These are phyloP conservation scores for Misgurnus anguillicaudatus DNA, from an alignment of 2,113 vertebrate genomes.

Conservation along the genomic window DNA sequence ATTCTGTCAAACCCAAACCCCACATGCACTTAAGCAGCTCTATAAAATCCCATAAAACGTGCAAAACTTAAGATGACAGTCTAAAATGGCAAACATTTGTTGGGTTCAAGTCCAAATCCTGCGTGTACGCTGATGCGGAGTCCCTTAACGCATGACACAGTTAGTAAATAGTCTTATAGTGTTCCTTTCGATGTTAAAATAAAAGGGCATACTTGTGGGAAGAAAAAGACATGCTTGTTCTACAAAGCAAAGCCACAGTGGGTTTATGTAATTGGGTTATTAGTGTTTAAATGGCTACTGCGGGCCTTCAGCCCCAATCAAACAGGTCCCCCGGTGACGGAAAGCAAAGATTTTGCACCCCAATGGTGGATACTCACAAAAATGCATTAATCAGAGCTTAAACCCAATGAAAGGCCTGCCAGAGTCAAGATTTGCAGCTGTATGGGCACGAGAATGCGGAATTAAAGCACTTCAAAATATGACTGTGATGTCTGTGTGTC, in stretches of 20 bases:
- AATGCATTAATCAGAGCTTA: constrained; percentile 42
- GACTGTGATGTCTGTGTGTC: constrained; percentile 17
- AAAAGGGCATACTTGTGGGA: constrained; percentile 41
- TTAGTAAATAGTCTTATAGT: constrained; percentile 51
- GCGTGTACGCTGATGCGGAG: constrained; percentile 39
- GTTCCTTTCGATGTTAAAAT: constrained; percentile 51
- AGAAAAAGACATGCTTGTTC: constrained; percentile 43
- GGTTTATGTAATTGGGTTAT: constrained; percentile 65
- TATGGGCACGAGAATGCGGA: constrained; percentile 32
- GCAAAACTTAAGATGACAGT: constrained; percentile 31
- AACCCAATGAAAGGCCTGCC: constrained; percentile 33
- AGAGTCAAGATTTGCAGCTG: constrained; percentile 36
- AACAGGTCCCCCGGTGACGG: constrained; percentile 56
- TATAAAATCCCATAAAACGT: constrained; percentile 23
- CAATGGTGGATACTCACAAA: constrained; percentile 55
- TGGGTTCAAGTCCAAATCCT: constrained; percentile 40
- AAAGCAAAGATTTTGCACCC: constrained; percentile 38
- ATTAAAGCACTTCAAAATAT: constrained; percentile 19
- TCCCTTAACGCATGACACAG: constrained; percentile 47
- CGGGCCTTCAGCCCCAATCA: constrained; percentile 54
- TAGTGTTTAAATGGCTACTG: constrained; percentile 62
- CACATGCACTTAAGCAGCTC: constrained; percentile 32
- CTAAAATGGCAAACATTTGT: constrained; percentile 46
- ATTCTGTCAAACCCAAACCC: constrained; percentile 15
- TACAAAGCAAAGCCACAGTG: constrained; percentile 58